A percentile compares a stretch with the other conserved stretches of the same genome.
Evolutionary conservation across 92 coral and sea anemone genomes (phyloP).

Genomic region (Montipora capitata): DNA sequence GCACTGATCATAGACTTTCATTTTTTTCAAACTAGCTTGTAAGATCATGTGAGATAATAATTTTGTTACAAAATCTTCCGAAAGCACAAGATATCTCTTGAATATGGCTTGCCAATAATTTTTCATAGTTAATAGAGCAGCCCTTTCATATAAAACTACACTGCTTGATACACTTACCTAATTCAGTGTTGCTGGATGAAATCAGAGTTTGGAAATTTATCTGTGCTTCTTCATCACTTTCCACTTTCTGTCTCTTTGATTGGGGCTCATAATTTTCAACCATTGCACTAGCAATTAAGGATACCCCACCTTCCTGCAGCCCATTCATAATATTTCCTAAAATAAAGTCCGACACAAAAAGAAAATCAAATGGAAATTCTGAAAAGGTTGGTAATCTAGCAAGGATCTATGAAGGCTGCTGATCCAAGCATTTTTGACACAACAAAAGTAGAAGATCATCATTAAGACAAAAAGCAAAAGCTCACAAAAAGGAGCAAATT

Average conservation of each 20-base stretch:
- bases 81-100: too few relatives aligned
- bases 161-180: slow-evolving; percentile 12
- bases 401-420: too few relatives aligned
- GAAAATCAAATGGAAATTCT: too few relatives aligned
- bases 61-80: too few relatives aligned
- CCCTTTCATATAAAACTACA: too few relatives aligned
- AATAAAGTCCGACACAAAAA: background rate
- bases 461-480: background rate
- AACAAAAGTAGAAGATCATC: background rate
- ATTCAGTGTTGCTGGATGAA: slow-evolving; percentile 5
- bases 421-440: too few relatives aligned
- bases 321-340: slow-evolving; percentile 21
- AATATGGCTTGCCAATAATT: too few relatives aligned
- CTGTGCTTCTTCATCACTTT: background rate
- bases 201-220: slow-evolving; percentile 8
- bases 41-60: too few relatives aligned
- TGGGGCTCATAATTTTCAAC: slow-evolving; percentile 47
- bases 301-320: background rate
- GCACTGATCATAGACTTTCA: too few relatives aligned
- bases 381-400: too few relatives aligned
- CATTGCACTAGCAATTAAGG: background rate
- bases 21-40: too few relatives aligned
- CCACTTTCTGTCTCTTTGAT: slow-evolving; percentile 41
- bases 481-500: background rate
- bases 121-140: too few relatives aligned